Base-by-base conservation (phyloP, 1,140 invertebrate species). In the Leptinotarsa defecta region DNA sequence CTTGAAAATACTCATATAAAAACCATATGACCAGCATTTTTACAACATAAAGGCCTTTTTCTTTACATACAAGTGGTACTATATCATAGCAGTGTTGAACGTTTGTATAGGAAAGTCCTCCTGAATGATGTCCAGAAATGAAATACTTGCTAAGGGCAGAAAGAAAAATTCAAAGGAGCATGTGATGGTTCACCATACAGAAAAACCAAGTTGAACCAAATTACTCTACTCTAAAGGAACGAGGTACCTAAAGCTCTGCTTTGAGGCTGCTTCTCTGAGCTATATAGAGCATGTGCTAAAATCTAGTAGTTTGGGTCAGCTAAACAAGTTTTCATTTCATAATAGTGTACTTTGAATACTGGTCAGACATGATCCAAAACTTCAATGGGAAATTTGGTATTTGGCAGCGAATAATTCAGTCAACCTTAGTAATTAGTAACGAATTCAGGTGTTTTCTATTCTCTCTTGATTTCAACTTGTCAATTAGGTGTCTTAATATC, bases 1-100 rank as follows among this genome's bases (percentile, higher is more conserved):
- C 67, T 68, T 11, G 27, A 68, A 68, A 68, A 68, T 43, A 68
- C 67, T 68, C 34, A n/a, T 68, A 68, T 68, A 68, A 68, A 68
- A 68, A 43, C 43, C 24, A 68, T 68, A 68, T 68, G 24, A 68
- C 34, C 19, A 68, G 43, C 34, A 43, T 68, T 48, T 68, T 68
- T 27, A 68, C 67, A 68, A 68, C 67, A 68, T 34, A 68, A 68
- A 43, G 67, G 34, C 67, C 43, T 43, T 19, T 68, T 49, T 43
- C 11, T 68, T 68, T 68, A 68, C 67, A 68, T 15, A 57, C 52
- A 57, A 43, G 27, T 68, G 67, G 43, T 68, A 49, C 43, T 68
- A 68, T 6, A 65, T 65, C 24, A 24, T 65, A 65, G 15, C 15
- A 22, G 63, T 27, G 13, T 24, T 4, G 20, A 65, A 65, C 20